Evolutionary conservation across 2,797 vertebrate genomes (phyloP), one percentile per base, ranked within the genome.

Genomic region (Valencia hispanica): DNA sequence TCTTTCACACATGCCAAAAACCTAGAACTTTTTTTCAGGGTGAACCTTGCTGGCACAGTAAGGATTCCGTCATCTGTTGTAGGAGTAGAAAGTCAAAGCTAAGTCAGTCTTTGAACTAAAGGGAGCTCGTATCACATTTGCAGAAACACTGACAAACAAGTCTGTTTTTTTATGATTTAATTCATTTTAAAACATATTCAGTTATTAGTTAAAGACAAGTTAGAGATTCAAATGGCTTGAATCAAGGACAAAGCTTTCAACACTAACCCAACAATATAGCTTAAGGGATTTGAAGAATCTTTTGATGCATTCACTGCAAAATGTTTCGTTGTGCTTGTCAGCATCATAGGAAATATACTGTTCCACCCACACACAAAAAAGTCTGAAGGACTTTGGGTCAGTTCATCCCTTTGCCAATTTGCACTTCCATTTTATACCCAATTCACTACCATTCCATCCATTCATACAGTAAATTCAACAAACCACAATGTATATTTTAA

Each of bases 41-140:
- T 72, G 48, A 25, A 68, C 70, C 75, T 39, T 68, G 72, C 70
- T 84, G 83, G 75, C 79, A 68, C 70, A 72, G 70, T 68, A 22
- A 53, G 57, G 43, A 75, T 65, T 73, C 50, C 66, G 81, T 61
- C 80, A 74, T 77, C 66, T 36, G 22, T 14, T 74, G 66, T 45
- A 77, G 73, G 45, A 75, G 34, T 34, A 75, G 15, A n/a, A 79
- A 85, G 70, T 84, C 68, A 48, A 79, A 77, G 34, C 48, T 68
- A 43, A 65, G 10, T 63, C 66, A 34, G 51, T 47, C n/a, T 50
- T 70, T 72, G 68, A 75, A 22, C 69, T 77, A 63, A 59, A 61
- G 77, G 43, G 55, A 32, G 74, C 36, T 70, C 25, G 53, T 55
- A 69, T 61, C 20, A 39, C 65, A 65, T n/a, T 20, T 22, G 43